Conservation (phyloP, 2,888 invertebrate genomes). For the Diaprepes abbreviatus region DNA sequence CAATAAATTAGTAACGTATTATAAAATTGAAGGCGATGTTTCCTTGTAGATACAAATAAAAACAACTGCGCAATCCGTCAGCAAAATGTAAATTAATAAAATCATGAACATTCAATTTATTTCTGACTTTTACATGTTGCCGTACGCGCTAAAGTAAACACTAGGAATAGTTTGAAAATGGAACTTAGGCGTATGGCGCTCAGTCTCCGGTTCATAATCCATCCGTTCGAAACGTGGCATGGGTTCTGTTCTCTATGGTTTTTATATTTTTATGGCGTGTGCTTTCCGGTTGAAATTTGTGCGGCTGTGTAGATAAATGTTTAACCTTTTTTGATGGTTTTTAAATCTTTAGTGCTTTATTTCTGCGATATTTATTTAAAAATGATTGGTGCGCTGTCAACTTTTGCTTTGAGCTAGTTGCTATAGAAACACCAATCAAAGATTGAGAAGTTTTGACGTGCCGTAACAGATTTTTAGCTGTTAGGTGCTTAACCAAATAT, state of each 20-base stretch:
- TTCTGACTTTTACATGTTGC: slow-evolving; percentile 52
- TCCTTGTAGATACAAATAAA: slow-evolving; percentile 23
- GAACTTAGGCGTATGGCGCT: slow-evolving; percentile 43
- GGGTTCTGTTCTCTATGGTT: slow-evolving; percentile 36
- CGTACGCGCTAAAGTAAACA: slow-evolving; percentile 45
- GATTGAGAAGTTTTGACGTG: no score
- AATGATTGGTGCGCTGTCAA: no score
- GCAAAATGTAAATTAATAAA: slow-evolving; percentile 53
- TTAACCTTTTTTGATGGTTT: slow-evolving; percentile 11
- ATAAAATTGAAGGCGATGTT: slow-evolving; percentile 9
- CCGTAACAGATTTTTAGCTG: no score
- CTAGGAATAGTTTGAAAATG: slow-evolving; percentile 49
- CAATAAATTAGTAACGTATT: not conserved
- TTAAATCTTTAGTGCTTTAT: not conserved
- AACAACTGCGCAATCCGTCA: slow-evolving; percentile 50
- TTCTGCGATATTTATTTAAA: no score
- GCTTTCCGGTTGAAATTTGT: slow-evolving; percentile 10
- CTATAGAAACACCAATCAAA: no score
- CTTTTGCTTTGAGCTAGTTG: no score
- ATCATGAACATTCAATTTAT: slow-evolving; percentile 52
- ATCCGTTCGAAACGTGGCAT: slow-evolving; percentile 42
- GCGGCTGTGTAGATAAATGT: not conserved
- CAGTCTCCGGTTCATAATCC: slow-evolving; percentile 45
- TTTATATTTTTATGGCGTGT: slow-evolving; percentile 21
- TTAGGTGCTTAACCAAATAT: no score